Percentiles rank a stretch among this genome's conserved stretches.
Conservation (phyloP, 2,113 vertebrate species). For the Gobio gobio region DNA sequence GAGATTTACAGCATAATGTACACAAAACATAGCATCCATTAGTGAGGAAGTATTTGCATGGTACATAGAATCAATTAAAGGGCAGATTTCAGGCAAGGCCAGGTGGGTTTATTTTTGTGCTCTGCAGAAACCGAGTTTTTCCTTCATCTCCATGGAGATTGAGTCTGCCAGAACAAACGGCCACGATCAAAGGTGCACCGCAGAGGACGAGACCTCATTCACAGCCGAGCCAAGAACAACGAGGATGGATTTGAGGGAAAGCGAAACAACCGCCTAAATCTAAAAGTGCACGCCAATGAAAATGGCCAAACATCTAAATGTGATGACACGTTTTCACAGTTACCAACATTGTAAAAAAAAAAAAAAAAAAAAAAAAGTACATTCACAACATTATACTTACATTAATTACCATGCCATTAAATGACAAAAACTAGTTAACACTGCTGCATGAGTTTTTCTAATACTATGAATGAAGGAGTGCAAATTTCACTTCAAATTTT, state of each 20-base stretch:
- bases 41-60: conserved; percentile 28
- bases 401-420: not conserved
- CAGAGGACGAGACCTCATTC: conserved; percentile 43
- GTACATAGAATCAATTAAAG: conserved; percentile 34
- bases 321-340: not conserved
- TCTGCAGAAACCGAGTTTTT: conserved; percentile 15
- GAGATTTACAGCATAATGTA: conserved; percentile 37
- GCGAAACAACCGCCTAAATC: not conserved
- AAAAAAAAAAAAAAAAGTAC: not conserved
- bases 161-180: conserved; percentile 43
- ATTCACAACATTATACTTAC: not conserved
- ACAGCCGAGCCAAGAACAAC: conserved; percentile 34
- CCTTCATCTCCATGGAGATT: conserved; percentile 57
- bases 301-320: not conserved
- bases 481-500: not conserved
- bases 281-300: not conserved
- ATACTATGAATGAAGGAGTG: not conserved
- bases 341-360: not conserved
- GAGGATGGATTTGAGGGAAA: not conserved
- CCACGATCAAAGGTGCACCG: conserved; percentile 43
- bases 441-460: not conserved
- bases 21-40: conserved; percentile 43
- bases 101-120: conserved; percentile 45
- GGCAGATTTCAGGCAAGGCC: conserved; percentile 29
- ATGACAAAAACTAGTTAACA: not conserved